Evolutionary conservation across 2,888 invertebrate genomes (phyloP).

Genomic region (Steinernema carpocapsae): DNA sequence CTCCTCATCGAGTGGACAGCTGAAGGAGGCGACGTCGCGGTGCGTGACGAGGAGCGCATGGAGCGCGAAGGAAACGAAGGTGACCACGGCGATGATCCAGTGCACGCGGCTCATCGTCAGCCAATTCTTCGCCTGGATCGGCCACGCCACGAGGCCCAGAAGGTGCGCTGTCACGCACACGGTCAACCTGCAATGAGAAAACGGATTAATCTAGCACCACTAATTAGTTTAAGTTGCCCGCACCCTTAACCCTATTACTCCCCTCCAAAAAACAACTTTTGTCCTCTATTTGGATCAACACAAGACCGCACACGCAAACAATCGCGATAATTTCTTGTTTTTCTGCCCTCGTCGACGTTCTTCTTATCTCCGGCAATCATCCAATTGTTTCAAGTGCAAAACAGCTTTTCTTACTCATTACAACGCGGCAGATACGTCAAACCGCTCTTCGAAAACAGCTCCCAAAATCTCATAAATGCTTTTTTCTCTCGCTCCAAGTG

Average conservation of each 20-base stretch:
- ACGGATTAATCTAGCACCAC: not conserved
- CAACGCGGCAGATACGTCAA: too few relatives aligned
- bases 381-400: too few relatives aligned
- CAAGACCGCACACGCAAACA: too few relatives aligned
- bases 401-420: too few relatives aligned
- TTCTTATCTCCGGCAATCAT: too few relatives aligned
- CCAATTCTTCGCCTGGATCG: constrained; percentile 17
- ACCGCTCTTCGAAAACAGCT: too few relatives aligned
- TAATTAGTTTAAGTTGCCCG: not conserved
- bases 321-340: too few relatives aligned
- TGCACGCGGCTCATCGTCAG: constrained; percentile 34
- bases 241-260: not conserved
- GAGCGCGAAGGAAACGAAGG: constrained; percentile 27
- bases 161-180: constrained; percentile 40
- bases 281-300: too few relatives aligned
- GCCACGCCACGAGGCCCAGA: constrained; percentile 40
- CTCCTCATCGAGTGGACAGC: constrained; percentile 2
- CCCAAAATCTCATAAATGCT: too few relatives aligned
- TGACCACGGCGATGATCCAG: not conserved
- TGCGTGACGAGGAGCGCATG: constrained; percentile 33
- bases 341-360: too few relatives aligned
- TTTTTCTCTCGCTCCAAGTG: too few relatives aligned
- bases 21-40: constrained; percentile 18
- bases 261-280: too few relatives aligned
- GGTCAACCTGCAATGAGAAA: constrained; percentile 37